A percentile compares a stretch with the other conserved stretches of the same genome.
phyloP scores from a whole-genome alignment of 1,140 invertebrate species.

The Grapholita molesta region DNA sequence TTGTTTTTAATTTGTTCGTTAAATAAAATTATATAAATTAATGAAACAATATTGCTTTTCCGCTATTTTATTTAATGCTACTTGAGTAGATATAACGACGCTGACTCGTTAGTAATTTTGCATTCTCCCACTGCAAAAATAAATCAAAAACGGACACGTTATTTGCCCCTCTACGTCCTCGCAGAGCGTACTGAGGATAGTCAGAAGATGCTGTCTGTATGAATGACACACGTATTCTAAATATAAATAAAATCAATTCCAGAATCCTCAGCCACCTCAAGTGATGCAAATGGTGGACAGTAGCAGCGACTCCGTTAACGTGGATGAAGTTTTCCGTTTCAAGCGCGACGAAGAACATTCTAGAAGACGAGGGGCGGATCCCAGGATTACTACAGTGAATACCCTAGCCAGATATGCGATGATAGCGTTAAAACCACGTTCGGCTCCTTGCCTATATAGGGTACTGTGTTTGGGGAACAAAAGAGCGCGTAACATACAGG shows the following conservation, averaged over 20 bases:
- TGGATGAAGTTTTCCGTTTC: conserved; percentile 59
- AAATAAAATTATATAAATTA: no score
- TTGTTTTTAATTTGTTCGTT: no score
- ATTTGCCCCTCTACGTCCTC: no score
- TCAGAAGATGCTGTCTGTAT: no score
- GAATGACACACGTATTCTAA: background rate
- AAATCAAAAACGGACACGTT: no score
- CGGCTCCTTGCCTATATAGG: conserved; percentile 79
- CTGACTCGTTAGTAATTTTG: no score
- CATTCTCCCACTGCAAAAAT: no score
- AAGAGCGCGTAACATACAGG: conserved; percentile 73
- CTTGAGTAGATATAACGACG: no score
- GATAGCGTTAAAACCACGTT: conserved; percentile 75
- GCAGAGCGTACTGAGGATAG: no score
- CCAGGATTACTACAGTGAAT: conserved; percentile 71
- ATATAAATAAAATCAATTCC: conserved; percentile 18
- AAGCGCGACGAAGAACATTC: conserved; percentile 43
- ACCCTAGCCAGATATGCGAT: conserved; percentile 77
- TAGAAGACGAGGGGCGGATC: background rate
- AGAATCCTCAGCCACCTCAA: conserved; percentile 56
- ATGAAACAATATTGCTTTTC: no score
- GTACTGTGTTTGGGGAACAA: conserved; percentile 82
- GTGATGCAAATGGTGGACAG: conserved; percentile 69
- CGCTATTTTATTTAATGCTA: no score
- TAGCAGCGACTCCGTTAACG: conserved; percentile 60